phyloP scores from a whole-genome alignment of 2,797 vertebrate species.

The Sardinella longiceps region DNA sequence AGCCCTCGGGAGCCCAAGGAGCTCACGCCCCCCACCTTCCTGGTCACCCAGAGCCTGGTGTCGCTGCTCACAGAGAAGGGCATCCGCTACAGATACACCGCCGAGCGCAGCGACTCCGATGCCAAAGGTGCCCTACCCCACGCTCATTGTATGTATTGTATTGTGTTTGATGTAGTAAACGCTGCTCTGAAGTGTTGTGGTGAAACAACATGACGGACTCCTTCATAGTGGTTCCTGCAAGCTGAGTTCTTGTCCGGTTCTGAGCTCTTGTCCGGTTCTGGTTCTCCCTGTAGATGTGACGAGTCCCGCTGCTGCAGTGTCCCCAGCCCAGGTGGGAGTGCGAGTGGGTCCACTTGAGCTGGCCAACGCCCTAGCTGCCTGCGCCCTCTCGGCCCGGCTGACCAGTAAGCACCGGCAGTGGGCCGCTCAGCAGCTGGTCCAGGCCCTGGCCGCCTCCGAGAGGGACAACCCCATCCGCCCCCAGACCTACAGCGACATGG shows the following conservation, averaged over 20 bases:
- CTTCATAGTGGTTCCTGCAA: background rate
- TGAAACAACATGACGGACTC: background rate
- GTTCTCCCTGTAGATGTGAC: conserved; percentile 50
- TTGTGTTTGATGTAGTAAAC: no score
- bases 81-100: conserved; percentile 61
- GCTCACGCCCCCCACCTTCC: conserved; percentile 69
- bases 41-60: conserved; percentile 82
- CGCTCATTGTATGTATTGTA: background rate
- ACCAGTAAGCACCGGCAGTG: conserved; percentile 77
- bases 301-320: conserved; percentile 49
- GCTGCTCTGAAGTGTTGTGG: background rate
- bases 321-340: conserved; percentile 62
- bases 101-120: conserved; percentile 70
- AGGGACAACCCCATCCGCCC: conserved; percentile 69
- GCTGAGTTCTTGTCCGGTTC: background rate
- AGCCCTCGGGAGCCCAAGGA: conserved; percentile 62
- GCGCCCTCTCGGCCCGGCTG: conserved; percentile 77
- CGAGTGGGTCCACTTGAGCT: conserved; percentile 79
- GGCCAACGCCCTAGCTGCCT: conserved; percentile 80
- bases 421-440: conserved; percentile 80
- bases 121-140: conserved; percentile 62
- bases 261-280: no score
- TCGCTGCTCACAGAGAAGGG: conserved; percentile 79
- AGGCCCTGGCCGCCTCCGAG: conserved; percentile 73
- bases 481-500: conserved; percentile 80